These are phyloP conservation scores for Panurus biarmicus DNA, from an alignment of 2,113 vertebrate genomes.

Conservation along the genomic window DNA sequence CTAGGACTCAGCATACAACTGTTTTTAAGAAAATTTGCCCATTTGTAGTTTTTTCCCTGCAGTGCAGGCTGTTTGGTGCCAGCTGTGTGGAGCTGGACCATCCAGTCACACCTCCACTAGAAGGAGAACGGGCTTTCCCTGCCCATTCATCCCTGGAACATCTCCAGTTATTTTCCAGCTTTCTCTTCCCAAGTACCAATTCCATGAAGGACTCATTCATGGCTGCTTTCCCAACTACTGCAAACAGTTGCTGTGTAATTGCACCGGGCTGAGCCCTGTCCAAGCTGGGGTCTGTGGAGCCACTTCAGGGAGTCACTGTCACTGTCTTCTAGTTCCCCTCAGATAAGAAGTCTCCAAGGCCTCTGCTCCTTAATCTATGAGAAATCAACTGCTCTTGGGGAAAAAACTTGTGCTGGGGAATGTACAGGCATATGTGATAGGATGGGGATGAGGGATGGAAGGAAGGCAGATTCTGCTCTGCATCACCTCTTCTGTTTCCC, in stretches of 20 bases:
- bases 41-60: not conserved
- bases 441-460: not conserved
- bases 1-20: not conserved
- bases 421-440: not conserved
- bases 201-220: not conserved
- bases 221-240: not conserved
- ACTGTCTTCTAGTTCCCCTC: not conserved
- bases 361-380: not conserved
- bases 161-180: constrained; percentile 6
- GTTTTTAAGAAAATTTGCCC: not conserved
- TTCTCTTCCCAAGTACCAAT: not conserved
- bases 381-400: not conserved
- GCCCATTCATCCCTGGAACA: not conserved
- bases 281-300: not conserved
- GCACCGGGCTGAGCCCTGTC: not conserved
- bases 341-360: not conserved
- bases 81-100: not conserved
- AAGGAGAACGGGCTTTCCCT: constrained; percentile 9
- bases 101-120: not conserved
- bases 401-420: not conserved
- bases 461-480: not conserved
- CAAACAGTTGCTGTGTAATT: not conserved
- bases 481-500: not conserved
- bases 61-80: not conserved
- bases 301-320: not conserved